phyloP scores from a whole-genome alignment of 2,797 vertebrate species.

The Octomys mimax region DNA sequence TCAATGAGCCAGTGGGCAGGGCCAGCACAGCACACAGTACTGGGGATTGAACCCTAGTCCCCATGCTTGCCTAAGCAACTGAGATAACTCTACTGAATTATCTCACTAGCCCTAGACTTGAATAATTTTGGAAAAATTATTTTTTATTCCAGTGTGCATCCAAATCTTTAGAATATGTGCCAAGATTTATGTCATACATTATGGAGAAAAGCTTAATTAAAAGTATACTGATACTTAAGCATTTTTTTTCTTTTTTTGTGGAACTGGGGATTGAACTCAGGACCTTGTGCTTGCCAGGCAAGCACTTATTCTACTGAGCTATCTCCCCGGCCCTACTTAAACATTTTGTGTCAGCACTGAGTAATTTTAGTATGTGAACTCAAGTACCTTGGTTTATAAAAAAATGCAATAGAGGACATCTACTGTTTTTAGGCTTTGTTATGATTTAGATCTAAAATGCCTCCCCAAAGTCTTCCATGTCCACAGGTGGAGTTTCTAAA shows the following conservation, averaged over 20 bases:
- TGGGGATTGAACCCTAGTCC: too few relatives aligned
- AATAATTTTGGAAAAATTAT: not conserved
- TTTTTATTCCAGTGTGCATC: not conserved
- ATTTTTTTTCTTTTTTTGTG: not conserved
- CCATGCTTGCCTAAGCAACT: too few relatives aligned
- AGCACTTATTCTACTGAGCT: too few relatives aligned
- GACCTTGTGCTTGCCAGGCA: too few relatives aligned
- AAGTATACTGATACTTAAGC: not conserved
- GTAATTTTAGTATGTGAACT: conserved; percentile 54
- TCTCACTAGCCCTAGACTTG: too few relatives aligned
- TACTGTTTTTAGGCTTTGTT: not conserved
- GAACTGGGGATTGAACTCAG: too few relatives aligned
- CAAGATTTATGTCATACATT: conserved; percentile 17
- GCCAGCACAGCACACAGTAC: too few relatives aligned
- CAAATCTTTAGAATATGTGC: conserved; percentile 43
- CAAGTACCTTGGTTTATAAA: conserved; percentile 49
- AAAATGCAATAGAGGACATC: not conserved
- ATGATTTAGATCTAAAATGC: not conserved
- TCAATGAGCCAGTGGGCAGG: too few relatives aligned
- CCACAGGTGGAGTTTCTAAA: not conserved
- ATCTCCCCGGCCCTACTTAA: too few relatives aligned
- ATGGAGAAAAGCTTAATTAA: not conserved
- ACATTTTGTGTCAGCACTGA: not conserved
- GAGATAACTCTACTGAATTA: too few relatives aligned
- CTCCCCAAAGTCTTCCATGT: not conserved